Evolutionary conservation across 2,888 invertebrate genomes (phyloP), one percentile per base, ranked within the genome.

Genomic region (Drosophila ochracea): DNA sequence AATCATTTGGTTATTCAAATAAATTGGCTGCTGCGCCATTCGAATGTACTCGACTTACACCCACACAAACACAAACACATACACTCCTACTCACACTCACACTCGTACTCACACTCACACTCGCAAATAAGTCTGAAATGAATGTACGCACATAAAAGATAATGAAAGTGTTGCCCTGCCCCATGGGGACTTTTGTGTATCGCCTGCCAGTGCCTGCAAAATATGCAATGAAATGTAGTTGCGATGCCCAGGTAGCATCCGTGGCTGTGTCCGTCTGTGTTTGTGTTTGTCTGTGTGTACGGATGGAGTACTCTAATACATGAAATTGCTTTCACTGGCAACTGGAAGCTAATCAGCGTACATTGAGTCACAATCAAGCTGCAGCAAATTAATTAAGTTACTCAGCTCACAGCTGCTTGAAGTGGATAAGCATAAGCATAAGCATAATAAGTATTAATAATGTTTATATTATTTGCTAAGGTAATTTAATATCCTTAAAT

Each of bases 61-160:
- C 9, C 11, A 11, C 21, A 11, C 43, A 43, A 13, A 19, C 39
- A 41, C 39, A 41, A 1, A n/a, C 39, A 39, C n/a, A 4, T 4
- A n/a, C 9, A 39, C 19, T n/a, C 39, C 0, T 9, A 13, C 37
- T 21, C 68, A n/a, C 53, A 21, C 47, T 16, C 63, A 39, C 33
- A 39, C 37, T 4, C 49, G 28, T 19, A 41, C 31, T 13, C 49
- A 19, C 41, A 3, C 25, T 9, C 9, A 31, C 47, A n/a, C 58
- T 28, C 52, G 50, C 19, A 50, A 30, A 31, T 37, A 64, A 28
- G 68, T 53, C 70, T 65, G 71, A 63, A 54, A 60, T 58, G 70
- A 71, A 73, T 83, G 83, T 74, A 73, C 68, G 49, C 60, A 58
- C 74, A 85, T 84, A 75, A 84, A 85, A 84, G 79, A 83, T 84